Percentiles rank a stretch among this genome's conserved stretches.
Evolutionary conservation across 2,797 vertebrate genomes (phyloP).

Genomic region (Enteromius thamalakanensis): DNA sequence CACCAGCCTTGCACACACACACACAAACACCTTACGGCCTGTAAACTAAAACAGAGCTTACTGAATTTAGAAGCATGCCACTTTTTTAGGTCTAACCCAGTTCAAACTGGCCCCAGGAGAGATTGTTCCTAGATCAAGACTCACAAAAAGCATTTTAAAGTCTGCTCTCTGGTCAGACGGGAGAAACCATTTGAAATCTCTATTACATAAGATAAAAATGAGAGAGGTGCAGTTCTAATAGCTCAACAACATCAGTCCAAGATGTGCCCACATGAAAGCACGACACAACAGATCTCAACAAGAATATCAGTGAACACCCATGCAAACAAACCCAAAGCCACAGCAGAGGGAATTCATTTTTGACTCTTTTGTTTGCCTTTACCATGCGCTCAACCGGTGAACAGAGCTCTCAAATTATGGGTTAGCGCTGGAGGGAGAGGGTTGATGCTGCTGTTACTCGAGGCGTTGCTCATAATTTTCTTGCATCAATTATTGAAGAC

Average conservation of each 20-base stretch:
- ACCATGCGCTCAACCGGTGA: slow-evolving; percentile 20
- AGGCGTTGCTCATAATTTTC: neutral
- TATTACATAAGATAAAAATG: slow-evolving; percentile 43
- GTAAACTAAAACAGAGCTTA: slow-evolving; percentile 42
- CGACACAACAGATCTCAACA: slow-evolving; percentile 8
- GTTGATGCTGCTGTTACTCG: neutral
- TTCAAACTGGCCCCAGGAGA: slow-evolving; percentile 41
- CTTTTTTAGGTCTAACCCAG: slow-evolving; percentile 56
- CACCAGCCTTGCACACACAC: neutral
- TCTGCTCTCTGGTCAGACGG: slow-evolving; percentile 18
- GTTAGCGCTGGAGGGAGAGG: neutral
- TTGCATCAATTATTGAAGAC: neutral
- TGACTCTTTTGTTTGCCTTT: slow-evolving; percentile 43
- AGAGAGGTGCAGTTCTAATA: slow-evolving; percentile 21
- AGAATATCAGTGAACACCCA: slow-evolving; percentile 30
- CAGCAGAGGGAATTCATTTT: slow-evolving; percentile 28
- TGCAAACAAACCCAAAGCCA: slow-evolving; percentile 45
- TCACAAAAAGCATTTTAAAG: slow-evolving; percentile 33
- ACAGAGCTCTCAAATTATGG: slow-evolving; percentile 12
- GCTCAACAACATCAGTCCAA: slow-evolving; percentile 20
- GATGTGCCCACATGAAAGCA: slow-evolving; percentile 30
- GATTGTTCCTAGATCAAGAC: slow-evolving; percentile 22
- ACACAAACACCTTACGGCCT: neutral
- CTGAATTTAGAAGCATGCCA: slow-evolving; percentile 49
- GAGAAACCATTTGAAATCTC: slow-evolving; percentile 43